Evolutionary conservation across 2,797 vertebrate species (phyloP), one percentile per base, ranked within the genome.

Genomic region (Sylvilagus floridanus): DNA sequence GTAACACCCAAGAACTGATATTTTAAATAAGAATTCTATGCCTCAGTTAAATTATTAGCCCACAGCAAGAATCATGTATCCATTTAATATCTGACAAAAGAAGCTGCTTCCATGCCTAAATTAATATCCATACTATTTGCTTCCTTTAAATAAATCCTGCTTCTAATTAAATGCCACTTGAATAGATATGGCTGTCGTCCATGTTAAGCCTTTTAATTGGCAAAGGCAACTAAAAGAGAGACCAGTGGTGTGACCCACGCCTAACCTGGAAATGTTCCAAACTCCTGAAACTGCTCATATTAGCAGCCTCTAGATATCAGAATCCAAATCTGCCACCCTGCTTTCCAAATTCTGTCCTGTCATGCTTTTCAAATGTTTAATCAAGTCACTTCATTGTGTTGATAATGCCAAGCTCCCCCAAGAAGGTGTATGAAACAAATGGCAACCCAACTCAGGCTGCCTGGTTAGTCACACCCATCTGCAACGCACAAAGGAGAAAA

Each of bases 321-420:
- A 95, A 93, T 0, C 0, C 22, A 88, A 91, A 95, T 42, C 60
- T 68, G 77, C 24, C 62, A 96, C n/a, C 17, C 47, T 63, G 69
- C 52, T 96, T 97, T 95, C 73, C 28, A 78, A 93, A 94, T 88
- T 72, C 47, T 21, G 52, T 76, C 13, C 52, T 68, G 77, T 91
- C 68, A 71, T 60, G 37, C 10, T 96, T 95, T 7, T 32, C 0
- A 66, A 77, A 82, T 66, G 82, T 85, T 88, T 95, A 69, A 95
- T 88, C 47, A 88, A 88, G 17, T 90, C 42, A 79, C 28, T 96
- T 52, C 11, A 77, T 85, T 93, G 95, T n/a, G 30, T 90, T 84
- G 78, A 28, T 68, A 68, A 66, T 10, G 21, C 65, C 66, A 75
- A 94, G 65, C 19, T 37, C 66, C 77, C 79, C 63, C 32, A 11